Conservation (phyloP, 2,113 vertebrate genomes). For the Recurvirostra avosetta region DNA sequence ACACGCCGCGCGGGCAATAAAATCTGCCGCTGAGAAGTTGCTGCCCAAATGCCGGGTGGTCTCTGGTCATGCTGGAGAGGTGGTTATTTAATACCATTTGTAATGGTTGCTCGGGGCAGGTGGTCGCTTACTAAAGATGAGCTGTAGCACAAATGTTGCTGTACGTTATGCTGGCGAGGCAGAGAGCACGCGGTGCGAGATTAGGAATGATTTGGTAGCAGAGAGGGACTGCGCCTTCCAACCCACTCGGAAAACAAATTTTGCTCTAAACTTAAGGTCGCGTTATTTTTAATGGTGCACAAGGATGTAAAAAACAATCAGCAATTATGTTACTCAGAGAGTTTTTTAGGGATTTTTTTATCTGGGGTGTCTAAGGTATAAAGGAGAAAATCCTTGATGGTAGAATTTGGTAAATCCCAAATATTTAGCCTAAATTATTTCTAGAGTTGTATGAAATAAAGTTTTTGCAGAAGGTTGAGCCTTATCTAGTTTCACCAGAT, state of each 20-base stretch:
- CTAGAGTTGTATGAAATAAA: conserved; percentile 54
- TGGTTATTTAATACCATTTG: conserved; percentile 48
- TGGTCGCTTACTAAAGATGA: not conserved
- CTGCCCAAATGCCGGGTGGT: not conserved
- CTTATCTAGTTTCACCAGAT: conserved; percentile 72
- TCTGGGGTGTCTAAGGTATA: not conserved
- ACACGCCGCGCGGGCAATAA: not conserved
- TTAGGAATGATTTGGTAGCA: not conserved
- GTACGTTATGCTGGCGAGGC: not conserved
- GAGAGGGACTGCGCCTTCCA: not conserved
- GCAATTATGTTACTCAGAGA: not conserved
- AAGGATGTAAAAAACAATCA: not conserved
- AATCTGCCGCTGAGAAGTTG: not conserved
- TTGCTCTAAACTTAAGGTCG: not conserved
- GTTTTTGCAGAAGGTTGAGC: conserved; percentile 67
- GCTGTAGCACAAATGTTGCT: conserved; percentile 8
- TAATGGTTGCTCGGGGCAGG: conserved; percentile 26
- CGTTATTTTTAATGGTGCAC: not conserved
- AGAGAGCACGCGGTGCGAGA: not conserved
- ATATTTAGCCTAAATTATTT: conserved; percentile 43
- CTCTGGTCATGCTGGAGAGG: not conserved
- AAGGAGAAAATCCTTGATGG: not conserved
- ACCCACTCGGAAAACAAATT: not conserved
- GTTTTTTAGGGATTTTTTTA: not conserved
- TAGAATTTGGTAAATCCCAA: conserved; percentile 44